Conservation (phyloP, 2,888 invertebrate species). For the Mechanitis mazaeus region DNA sequence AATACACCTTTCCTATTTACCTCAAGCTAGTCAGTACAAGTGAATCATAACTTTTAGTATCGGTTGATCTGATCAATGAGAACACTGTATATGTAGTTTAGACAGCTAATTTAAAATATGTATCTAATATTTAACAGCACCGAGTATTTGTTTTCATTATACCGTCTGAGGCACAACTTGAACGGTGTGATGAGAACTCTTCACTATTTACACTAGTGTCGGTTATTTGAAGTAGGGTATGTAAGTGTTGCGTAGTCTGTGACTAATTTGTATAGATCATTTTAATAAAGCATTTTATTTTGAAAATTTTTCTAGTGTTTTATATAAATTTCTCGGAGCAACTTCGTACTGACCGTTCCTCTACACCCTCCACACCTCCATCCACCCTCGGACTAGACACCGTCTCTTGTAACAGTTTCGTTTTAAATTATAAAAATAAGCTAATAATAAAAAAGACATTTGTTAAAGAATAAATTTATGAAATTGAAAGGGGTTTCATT, state of each 20-base stretch:
- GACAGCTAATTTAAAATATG: no score
- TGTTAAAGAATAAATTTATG: constrained; percentile 39
- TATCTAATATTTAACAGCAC: no score
- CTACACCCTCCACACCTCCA: constrained; percentile 16
- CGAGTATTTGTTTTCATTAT: no score
- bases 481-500: constrained; percentile 70
- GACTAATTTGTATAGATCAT: no score
- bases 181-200: not conserved
- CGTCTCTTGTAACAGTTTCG: constrained; percentile 9
- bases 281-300: not conserved
- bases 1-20: constrained; percentile 39
- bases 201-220: no score
- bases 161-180: no score
- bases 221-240: no score
- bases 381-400: constrained; percentile 24
- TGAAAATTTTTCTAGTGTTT: not conserved
- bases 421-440: constrained; percentile 12
- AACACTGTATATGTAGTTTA: not conserved
- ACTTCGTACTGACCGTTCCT: constrained; percentile 25
- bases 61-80: not conserved
- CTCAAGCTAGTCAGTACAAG: constrained; percentile 41
- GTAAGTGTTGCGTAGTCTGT: no score
- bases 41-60: not conserved
- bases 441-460: constrained; percentile 11
- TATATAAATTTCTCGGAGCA: not conserved